Evolutionary conservation across 2,888 invertebrate species (phyloP).

Genomic region (Caenorhabditis sp.): DNA sequence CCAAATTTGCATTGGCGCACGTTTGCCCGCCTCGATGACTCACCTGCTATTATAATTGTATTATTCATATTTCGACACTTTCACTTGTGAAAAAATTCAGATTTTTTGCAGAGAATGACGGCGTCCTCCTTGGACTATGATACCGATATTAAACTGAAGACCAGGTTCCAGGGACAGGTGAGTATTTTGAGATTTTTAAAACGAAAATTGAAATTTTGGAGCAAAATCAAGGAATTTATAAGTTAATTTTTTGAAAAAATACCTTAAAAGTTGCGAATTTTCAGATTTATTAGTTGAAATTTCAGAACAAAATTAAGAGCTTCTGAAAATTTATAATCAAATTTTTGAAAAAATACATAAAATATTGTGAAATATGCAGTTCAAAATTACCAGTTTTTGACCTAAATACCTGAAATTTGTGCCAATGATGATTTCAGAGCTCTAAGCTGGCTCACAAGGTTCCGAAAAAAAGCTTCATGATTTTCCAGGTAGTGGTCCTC

Average conservation of each 20-base stretch:
- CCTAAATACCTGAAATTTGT: neutral
- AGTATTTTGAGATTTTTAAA: neutral
- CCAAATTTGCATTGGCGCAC: neutral
- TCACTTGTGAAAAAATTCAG: neutral
- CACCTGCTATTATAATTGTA: neutral
- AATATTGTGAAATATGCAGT: neutral
- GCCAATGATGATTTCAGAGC: too few species aligned
- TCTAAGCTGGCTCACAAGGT: too few species aligned
- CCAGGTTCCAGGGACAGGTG: conserved; percentile 63
- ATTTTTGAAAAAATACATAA: neutral
- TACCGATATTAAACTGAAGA: conserved; percentile 66
- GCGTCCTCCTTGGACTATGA: conserved; percentile 45
- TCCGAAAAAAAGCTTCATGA: neutral
- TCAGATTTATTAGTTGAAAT: neutral
- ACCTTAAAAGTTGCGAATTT: neutral
- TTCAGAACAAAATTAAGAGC: too few species aligned
- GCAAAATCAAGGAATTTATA: too few species aligned
- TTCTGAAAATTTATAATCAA: too few species aligned
- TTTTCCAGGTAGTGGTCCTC: conserved; percentile 60
- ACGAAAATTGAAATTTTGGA: neutral
- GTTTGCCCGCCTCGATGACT: neutral
- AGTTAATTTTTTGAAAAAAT: too few species aligned
- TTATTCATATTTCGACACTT: neutral
- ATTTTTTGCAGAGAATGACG: neutral
- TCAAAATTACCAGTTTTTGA: neutral